Base-by-base conservation (phyloP, 2,888 invertebrate species). In the Microchrysa polita region DNA sequence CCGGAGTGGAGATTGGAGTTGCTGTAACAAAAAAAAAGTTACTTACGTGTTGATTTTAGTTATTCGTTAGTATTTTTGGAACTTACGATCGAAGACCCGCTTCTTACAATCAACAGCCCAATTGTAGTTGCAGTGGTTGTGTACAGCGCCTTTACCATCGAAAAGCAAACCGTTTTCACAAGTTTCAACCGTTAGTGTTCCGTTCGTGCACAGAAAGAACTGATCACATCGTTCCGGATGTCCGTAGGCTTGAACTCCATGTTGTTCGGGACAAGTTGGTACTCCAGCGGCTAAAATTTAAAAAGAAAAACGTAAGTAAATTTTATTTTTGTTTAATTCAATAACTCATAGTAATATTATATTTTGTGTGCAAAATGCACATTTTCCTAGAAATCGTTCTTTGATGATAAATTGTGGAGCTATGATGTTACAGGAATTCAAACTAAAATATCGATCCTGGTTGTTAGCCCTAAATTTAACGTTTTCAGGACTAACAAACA, bases 121-220 rank as follows among this genome's bases (percentile, higher is more conserved):
- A 86, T 94, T 88, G 86, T 96, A 96, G 87, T 95, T 95, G 88
- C 96, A 97, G 86, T 96, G 95, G 83, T 96, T 92, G 86, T 96
- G 92, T 0, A 94, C 93, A 20, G 91, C 90, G 1, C 96, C 96
- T 81, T 94, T 94, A 74, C 96, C 96, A 83, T 95, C 95, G 82
- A 94, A 96, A 55, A 96, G 87, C 40, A 97, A 88, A 4, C 96
- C 96, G 81, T 97, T 96, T 82, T 95, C 96, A 81, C 96, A 97
- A 34, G 92, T 92, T 83, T 96, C 96, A 78, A 94, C 90, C 1
- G 94, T 95, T 81, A 96, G 84, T 1, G 95, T 94, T 59, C 96
- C 96, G 82, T 96, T 96, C 77, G 92, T 93, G 84, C 96, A 97
- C 52, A 95, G 89, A 88, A 94, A 96, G 87, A 95, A 96, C 81